phyloP scores from a whole-genome alignment of 2,797 vertebrate genomes.

The Platalea minor region DNA sequence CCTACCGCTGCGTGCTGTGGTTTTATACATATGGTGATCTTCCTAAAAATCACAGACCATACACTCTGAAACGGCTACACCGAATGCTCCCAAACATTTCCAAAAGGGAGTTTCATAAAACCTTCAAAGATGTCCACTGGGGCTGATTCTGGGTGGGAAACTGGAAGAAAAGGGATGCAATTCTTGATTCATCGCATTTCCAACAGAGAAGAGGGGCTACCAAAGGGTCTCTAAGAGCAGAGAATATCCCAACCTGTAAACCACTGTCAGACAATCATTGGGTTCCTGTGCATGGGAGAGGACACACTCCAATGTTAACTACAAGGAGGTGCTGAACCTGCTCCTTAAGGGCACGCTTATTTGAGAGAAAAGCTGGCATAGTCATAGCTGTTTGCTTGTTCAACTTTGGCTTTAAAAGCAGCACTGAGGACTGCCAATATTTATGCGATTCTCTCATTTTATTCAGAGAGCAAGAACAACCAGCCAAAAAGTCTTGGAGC shows the following conservation, averaged over 20 bases:
- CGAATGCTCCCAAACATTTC: background rate
- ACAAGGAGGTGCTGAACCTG: background rate
- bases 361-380: background rate
- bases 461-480: background rate
- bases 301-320: background rate
- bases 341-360: background rate
- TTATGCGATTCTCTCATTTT: background rate
- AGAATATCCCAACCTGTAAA: background rate
- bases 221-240: background rate
- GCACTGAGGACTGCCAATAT: background rate
- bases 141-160: background rate
- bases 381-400: background rate
- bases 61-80: background rate
- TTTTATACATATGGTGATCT: background rate
- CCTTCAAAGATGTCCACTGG: background rate
- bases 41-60: background rate
- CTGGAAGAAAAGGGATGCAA: background rate
- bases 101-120: background rate
- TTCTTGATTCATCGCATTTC: background rate
- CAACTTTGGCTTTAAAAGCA: background rate
- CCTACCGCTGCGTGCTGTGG: background rate
- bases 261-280: rapidly evolving
- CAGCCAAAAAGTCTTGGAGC: background rate
- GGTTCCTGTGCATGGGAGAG: background rate
- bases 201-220: background rate